Base-by-base conservation (phyloP, 2,888 invertebrate species). In the Drosophila colorata region DNA sequence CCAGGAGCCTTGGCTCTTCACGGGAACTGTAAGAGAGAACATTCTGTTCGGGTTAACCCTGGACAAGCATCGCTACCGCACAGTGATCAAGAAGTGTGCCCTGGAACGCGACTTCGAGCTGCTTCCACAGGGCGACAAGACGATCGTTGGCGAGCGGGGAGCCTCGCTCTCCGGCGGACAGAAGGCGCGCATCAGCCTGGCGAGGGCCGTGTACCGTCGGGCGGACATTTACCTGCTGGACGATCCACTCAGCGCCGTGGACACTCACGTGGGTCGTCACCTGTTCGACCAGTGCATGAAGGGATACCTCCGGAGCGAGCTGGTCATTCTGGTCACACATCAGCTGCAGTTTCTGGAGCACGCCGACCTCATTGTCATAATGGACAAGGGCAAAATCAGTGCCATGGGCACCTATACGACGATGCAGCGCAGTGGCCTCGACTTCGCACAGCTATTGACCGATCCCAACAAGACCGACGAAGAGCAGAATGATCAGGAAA, bases 241-340 rank as follows among this genome's bases (percentile, higher is more conserved):
- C 92, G 98, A 98, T 93, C 98, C 98, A 0, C 93, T 98, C 48
- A 96, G 97, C 57, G 98, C 98, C 0, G 98, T 98, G 20, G 98
- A 98, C 93, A 95, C 97, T 0, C 96, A 96, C 90, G 98, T 98
- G 1, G 97, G 97, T 3, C 95, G 96, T 13, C 96, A 97, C 91
- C 93, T 98, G 85, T 98, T 98, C 92, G 96, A 98, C 55, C 88
- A 91, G 52, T 92, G 92, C 55, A 91, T 92, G 88, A 85, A 86
- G 14, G 88, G 89, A 4, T 91, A 84, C 77, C 91, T 97, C 47
- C 93, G 93, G 46, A 93, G 93, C 11, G 95, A 96, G 90, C 95
- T 96, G 7, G 94, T 95, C 0, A 93, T 97, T 44, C 92, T 97
- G 49, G 95, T 96, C 4, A 97, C 97, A 0, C 97, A 97, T 93